These are phyloP conservation scores for Platycercus adscitus DNA, from an alignment of 2,113 vertebrate species.

Conservation along the genomic window DNA sequence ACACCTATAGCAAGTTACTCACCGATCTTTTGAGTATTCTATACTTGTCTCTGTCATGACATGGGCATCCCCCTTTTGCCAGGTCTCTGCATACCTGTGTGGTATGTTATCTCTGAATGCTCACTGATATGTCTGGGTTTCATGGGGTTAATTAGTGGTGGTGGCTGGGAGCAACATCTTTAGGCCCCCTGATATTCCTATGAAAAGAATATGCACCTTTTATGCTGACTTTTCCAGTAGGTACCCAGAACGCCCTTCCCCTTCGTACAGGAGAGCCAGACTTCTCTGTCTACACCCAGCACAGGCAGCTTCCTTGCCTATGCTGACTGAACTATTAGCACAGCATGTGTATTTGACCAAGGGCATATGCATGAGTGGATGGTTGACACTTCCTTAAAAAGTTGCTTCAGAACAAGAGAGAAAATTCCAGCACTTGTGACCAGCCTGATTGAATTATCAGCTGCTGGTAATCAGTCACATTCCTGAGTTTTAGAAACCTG, in stretches of 20 bases:
- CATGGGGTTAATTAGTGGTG: rapidly evolving
- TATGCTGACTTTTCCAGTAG: background rate
- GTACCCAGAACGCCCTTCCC: background rate
- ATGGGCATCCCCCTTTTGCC: background rate
- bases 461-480: background rate
- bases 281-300: background rate
- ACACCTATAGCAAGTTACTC: background rate
- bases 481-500: slow-evolving; percentile 30
- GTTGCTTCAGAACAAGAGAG: slow-evolving; percentile 30
- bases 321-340: background rate
- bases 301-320: background rate
- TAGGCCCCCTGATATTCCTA: background rate
- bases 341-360: rapidly evolving
- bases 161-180: background rate
- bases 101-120: background rate
- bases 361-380: rapidly evolving
- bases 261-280: rapidly evolving
- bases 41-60: background rate
- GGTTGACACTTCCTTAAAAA: slow-evolving; percentile 26
- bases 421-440: slow-evolving; percentile 32
- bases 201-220: background rate
- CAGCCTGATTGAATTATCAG: slow-evolving; percentile 32
- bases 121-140: background rate
- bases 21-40: rapidly evolving
- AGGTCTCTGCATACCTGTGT: background rate